A percentile compares a stretch with the other conserved stretches of the same genome.
Conservation (phyloP, 1,140 invertebrate genomes). For the Panagrolaimus sp. region DNA sequence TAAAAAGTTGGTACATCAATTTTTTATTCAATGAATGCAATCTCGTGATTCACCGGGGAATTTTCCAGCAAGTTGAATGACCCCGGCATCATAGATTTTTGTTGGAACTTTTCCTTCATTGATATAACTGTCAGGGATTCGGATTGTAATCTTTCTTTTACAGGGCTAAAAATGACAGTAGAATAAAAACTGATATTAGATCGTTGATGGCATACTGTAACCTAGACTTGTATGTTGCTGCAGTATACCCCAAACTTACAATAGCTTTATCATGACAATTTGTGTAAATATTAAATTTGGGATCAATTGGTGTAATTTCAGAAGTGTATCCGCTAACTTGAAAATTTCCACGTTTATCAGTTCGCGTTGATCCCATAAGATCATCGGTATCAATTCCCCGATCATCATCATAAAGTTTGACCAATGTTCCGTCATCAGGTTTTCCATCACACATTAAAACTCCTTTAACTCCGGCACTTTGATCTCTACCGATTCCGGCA, state of each 20-base stretch:
- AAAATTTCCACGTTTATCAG: not conserved
- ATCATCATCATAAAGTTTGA: slow-evolving; percentile 7
- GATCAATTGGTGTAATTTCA: not conserved
- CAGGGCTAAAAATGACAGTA: not conserved
- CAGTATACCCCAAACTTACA: slow-evolving; percentile 21
- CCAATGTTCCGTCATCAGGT: not conserved
- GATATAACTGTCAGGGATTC: not conserved
- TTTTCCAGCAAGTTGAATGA: not conserved
- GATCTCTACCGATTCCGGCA: not conserved
- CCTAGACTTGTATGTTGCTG: not conserved
- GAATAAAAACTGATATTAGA: not conserved
- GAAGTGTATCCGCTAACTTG: not conserved
- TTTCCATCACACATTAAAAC: not conserved
- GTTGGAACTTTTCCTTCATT: not conserved
- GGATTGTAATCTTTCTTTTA: not conserved
- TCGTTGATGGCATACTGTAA: not conserved
- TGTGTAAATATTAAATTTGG: slow-evolving; percentile 25
- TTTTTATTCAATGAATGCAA: not conserved
- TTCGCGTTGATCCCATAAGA: not conserved
- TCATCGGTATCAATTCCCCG: slow-evolving; percentile 12
- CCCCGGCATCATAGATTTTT: slow-evolving; percentile 13
- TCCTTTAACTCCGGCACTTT: not conserved
- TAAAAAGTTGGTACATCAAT: too few relatives aligned
- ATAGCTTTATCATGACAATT: slow-evolving; percentile 32
- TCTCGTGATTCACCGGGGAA: not conserved